A percentile compares a stretch with the other conserved stretches of the same genome.
These are phyloP conservation scores for Lasioglossum oenotherae DNA, from an alignment of 2,888 invertebrate species.

Conservation along the genomic window DNA sequence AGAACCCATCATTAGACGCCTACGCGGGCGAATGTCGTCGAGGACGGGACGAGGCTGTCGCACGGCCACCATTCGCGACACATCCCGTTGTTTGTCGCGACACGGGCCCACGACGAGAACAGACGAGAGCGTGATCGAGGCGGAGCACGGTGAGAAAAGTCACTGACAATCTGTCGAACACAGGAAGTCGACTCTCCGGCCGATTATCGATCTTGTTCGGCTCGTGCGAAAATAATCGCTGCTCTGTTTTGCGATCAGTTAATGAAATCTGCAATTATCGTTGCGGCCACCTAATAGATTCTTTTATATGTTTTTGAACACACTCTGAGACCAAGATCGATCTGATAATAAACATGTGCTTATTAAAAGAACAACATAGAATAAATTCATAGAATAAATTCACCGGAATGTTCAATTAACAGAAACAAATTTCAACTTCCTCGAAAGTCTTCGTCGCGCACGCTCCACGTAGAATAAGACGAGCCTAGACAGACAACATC, in stretches of 20 bases:
- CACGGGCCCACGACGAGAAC: conserved; percentile 47
- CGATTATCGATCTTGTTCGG: not conserved
- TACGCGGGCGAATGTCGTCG: conserved; percentile 70
- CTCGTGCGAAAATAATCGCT: not conserved
- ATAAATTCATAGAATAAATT: too few species aligned
- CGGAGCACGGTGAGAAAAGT: conserved; percentile 40
- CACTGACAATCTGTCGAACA: conserved; percentile 42
- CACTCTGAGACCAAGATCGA: not conserved
- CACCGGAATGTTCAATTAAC: not conserved
- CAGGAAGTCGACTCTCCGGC: conserved; percentile 53
- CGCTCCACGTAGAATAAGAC: conserved; percentile 13
- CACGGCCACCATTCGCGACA: conserved; percentile 25
- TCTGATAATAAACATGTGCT: not conserved
- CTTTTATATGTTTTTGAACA: not conserved
- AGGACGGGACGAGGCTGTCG: conserved; percentile 47
- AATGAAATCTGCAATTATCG: too few species aligned
- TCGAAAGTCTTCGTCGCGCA: not conserved
- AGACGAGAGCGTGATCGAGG: conserved; percentile 37
- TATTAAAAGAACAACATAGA: too few species aligned
- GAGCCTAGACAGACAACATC: conserved; percentile 20
- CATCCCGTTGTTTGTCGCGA: conserved; percentile 55
- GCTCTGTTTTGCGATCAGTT: too few species aligned
- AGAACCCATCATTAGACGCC: conserved; percentile 81
- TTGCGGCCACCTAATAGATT: too few species aligned
- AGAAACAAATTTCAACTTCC: not conserved